These are phyloP conservation scores for Oryzias sinensis DNA, from an alignment of 2,797 vertebrate genomes.

Conservation along the genomic window DNA sequence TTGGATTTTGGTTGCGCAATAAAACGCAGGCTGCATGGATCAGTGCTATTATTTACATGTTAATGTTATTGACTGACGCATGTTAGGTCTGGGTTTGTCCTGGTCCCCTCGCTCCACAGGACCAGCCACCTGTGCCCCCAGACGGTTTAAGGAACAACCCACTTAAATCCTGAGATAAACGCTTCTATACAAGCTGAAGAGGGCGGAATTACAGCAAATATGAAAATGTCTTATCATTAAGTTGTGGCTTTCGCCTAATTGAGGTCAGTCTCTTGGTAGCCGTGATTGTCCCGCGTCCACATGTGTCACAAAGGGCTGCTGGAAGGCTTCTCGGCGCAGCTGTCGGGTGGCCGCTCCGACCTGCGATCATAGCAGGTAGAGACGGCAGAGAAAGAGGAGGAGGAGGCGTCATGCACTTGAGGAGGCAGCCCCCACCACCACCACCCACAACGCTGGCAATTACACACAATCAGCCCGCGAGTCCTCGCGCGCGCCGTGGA, in stretches of 20 bases:
- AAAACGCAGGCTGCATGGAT: too few relatives aligned
- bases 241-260: slow-evolving; percentile 40
- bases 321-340: slow-evolving; percentile 82
- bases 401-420: slow-evolving; percentile 62
- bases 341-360: slow-evolving; percentile 82
- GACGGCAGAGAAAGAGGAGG: slow-evolving; percentile 34
- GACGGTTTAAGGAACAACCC: slow-evolving; percentile 76
- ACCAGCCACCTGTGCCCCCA: slow-evolving; percentile 69
- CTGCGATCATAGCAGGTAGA: slow-evolving; percentile 86
- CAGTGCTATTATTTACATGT: too few relatives aligned
- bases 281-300: slow-evolving; percentile 15
- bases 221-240: slow-evolving; percentile 87
- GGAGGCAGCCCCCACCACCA: slow-evolving; percentile 91
- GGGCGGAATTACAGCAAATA: slow-evolving; percentile 84
- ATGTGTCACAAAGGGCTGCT: slow-evolving; percentile 49
- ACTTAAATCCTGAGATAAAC: slow-evolving; percentile 87
- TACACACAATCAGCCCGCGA: slow-evolving; percentile 92
- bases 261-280: slow-evolving; percentile 43
- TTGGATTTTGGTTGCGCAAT: too few relatives aligned
- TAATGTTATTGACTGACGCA: too few relatives aligned
- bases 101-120: slow-evolving; percentile 30
- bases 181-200: slow-evolving; percentile 76
- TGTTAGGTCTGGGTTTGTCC: neutral
- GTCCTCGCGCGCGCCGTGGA: slow-evolving; percentile 86
- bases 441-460: slow-evolving; percentile 85